These are phyloP conservation scores for Tragelaphus imberbis DNA, from an alignment of 2,113 vertebrate species.

Conservation along the genomic window DNA sequence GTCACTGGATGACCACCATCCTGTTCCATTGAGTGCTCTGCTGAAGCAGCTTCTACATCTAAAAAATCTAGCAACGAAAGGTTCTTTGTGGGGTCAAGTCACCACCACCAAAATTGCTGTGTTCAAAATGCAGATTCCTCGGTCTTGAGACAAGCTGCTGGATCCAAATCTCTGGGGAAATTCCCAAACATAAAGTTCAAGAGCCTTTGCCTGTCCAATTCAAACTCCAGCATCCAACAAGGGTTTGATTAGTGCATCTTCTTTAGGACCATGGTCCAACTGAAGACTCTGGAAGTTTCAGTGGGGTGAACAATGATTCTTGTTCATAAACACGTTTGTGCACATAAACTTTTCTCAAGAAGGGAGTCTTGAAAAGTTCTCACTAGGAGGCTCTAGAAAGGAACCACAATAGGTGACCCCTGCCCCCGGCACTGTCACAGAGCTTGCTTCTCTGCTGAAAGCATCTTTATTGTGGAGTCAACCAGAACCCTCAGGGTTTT, in stretches of 20 bases:
- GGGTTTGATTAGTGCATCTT: neutral
- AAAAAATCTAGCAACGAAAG: neutral
- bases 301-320: neutral
- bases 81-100: neutral
- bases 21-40: neutral
- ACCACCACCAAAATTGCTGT: neutral
- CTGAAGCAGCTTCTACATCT: neutral
- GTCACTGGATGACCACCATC: neutral
- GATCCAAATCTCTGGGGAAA: neutral
- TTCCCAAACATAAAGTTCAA: neutral
- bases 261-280: neutral
- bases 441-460: neutral
- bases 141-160: neutral
- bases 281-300: neutral
- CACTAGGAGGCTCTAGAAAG: neutral
- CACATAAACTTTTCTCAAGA: neutral
- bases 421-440: neutral
- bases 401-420: neutral
- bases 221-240: neutral
- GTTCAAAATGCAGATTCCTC: neutral
- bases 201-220: neutral
- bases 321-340: neutral
- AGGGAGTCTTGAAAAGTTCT: neutral
- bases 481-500: neutral
- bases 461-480: neutral